Evolutionary conservation across 2,113 vertebrate species (phyloP).

Genomic region (Grammomys dolichurus): DNA sequence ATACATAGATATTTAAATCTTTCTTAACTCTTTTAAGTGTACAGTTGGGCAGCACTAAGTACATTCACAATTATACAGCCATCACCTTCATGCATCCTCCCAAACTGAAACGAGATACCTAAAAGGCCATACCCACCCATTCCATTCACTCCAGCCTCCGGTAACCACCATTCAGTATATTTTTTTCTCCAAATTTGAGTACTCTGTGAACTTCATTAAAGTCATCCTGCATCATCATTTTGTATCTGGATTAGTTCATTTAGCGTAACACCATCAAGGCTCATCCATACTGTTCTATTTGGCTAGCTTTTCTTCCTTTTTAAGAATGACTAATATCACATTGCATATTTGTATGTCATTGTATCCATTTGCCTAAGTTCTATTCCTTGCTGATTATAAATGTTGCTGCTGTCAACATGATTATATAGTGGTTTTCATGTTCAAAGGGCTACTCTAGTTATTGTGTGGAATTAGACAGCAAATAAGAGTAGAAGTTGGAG

Average conservation of each 20-base stretch:
- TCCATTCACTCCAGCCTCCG: not conserved
- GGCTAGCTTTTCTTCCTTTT: not conserved
- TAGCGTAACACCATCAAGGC: not conserved
- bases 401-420: not conserved
- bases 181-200: constrained; percentile 21
- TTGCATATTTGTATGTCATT: not conserved
- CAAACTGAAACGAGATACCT: not conserved
- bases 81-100: not conserved
- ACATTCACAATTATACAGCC: not conserved
- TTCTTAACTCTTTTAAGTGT: not conserved
- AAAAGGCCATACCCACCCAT: not conserved
- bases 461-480: not conserved
- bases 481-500: constrained; percentile 6
- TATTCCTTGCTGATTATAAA: constrained; percentile 7
- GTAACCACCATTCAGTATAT: not conserved
- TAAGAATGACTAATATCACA: constrained; percentile 3
- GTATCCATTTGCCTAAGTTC: not conserved
- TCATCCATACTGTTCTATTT: not conserved
- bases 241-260: not conserved
- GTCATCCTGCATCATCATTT: not conserved
- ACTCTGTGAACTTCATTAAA: not conserved
- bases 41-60: not conserved
- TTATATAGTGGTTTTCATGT: not conserved
- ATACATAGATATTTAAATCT: not conserved
- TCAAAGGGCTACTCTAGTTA: not conserved